Evolutionary conservation across 2,888 invertebrate genomes (phyloP).

Genomic region (Thymelicus lineola): DNA sequence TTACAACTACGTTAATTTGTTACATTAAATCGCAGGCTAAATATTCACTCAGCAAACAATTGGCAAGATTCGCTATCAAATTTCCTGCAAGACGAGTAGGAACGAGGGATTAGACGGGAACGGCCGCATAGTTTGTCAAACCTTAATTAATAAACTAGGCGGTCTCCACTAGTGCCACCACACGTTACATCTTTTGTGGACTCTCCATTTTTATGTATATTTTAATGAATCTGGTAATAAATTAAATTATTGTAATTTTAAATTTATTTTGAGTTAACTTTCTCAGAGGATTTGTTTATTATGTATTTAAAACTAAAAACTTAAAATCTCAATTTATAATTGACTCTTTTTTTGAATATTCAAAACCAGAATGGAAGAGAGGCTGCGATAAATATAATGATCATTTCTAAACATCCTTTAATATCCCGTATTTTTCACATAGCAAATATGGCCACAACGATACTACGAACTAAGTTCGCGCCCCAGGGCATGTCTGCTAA

Average conservation of each 20-base stretch:
- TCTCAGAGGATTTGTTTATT: too few species aligned
- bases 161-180: conserved; percentile 15
- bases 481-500: conserved; percentile 34
- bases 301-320: too few species aligned
- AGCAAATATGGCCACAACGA: neutral
- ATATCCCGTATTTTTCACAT: conserved; percentile 3
- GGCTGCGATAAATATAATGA: too few species aligned
- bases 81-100: conserved; percentile 25
- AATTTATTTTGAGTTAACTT: too few species aligned
- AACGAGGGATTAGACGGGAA: conserved; percentile 45
- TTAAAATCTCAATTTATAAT: too few species aligned
- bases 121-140: conserved; percentile 71
- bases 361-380: too few species aligned
- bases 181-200: neutral
- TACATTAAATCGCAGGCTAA: conserved; percentile 17
- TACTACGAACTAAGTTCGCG: conserved; percentile 25
- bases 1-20: neutral
- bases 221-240: neutral
- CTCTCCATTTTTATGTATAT: neutral
- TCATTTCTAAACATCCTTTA: neutral
- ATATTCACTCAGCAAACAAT: conserved; percentile 26
- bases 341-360: too few species aligned
- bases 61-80: conserved; percentile 34
- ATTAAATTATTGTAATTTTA: too few species aligned
- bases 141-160: conserved; percentile 67